Percentiles rank a stretch among this genome's conserved stretches.
Evolutionary conservation across 2,888 invertebrate species (phyloP).

Genomic region (Microdon myrmicae): DNA sequence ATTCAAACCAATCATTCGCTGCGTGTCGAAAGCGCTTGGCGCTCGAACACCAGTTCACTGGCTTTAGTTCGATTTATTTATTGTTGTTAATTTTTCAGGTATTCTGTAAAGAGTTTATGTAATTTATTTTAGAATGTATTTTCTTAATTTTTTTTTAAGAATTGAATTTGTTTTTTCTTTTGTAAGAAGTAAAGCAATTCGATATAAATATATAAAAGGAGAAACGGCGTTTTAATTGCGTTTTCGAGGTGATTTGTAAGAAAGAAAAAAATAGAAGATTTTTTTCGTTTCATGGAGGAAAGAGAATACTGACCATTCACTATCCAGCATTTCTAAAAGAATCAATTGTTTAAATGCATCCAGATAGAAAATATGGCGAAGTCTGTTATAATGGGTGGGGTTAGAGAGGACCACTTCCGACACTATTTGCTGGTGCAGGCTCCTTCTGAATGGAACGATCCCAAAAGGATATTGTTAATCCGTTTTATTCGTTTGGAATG

Average conservation of each 20-base stretch:
- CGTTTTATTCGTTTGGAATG: no score
- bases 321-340: no score
- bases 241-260: conserved; percentile 34
- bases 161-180: conserved; percentile 16
- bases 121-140: conserved; percentile 36
- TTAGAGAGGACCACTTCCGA: no score
- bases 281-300: conserved; percentile 1
- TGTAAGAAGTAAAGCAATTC: conserved; percentile 18
- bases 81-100: conserved; percentile 20
- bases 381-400: no score
- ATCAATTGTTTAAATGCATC: no score
- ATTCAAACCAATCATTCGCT: conserved; percentile 3
- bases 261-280: conserved; percentile 15
- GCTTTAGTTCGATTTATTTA: conserved; percentile 25
- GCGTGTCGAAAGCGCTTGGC: conserved; percentile 8
- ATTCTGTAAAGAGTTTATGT: conserved; percentile 23
- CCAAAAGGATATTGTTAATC: no score
- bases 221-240: no score
- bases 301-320: no score
- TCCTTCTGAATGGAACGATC: no score
- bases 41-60: conserved; percentile 20
- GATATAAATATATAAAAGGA: conserved; percentile 10
- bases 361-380: no score
- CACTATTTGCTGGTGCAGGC: no score
- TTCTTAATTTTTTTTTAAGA: conserved; percentile 15